phyloP scores from a whole-genome alignment of 2,888 invertebrate genomes.

The Drosophila hamatofila region DNA sequence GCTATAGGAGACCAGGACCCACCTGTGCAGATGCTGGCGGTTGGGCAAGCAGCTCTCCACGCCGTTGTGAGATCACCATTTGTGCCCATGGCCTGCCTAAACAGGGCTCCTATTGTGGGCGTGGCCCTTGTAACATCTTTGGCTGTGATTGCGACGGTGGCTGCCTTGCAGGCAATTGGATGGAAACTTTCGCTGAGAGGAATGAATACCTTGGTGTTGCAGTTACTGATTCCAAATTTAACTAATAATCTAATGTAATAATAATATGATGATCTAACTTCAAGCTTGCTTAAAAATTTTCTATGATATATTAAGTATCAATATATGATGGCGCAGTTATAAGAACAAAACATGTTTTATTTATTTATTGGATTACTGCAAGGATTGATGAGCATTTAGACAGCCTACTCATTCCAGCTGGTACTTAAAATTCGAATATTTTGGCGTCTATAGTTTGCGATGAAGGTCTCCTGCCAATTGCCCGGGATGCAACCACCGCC shows the following conservation, averaged over 20 bases:
- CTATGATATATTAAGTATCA: too few species aligned
- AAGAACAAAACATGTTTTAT: too few species aligned
- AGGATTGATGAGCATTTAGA: too few species aligned
- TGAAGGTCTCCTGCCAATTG: constrained; percentile 5
- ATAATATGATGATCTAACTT: too few species aligned
- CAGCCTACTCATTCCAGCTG: too few species aligned
- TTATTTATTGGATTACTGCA: too few species aligned
- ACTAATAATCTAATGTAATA: too few species aligned
- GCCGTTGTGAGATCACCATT: not conserved
- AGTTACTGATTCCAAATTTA: not conserved
- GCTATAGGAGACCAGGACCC: not conserved
- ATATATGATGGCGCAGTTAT: too few species aligned
- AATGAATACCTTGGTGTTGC: not conserved
- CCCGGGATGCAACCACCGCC: not conserved
- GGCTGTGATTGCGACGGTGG: not conserved
- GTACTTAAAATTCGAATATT: not conserved
- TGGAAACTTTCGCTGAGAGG: not conserved
- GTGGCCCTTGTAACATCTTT: not conserved
- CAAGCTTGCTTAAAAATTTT: too few species aligned
- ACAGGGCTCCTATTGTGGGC: constrained; percentile 3
- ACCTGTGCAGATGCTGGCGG: constrained; percentile 3
- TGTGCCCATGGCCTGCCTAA: constrained; percentile 10
- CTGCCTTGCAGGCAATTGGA: constrained; percentile 3
- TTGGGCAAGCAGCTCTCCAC: not conserved
- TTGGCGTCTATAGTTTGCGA: not conserved